Conservation (phyloP, 2,888 invertebrate genomes). For the Doris montereyensis region DNA sequence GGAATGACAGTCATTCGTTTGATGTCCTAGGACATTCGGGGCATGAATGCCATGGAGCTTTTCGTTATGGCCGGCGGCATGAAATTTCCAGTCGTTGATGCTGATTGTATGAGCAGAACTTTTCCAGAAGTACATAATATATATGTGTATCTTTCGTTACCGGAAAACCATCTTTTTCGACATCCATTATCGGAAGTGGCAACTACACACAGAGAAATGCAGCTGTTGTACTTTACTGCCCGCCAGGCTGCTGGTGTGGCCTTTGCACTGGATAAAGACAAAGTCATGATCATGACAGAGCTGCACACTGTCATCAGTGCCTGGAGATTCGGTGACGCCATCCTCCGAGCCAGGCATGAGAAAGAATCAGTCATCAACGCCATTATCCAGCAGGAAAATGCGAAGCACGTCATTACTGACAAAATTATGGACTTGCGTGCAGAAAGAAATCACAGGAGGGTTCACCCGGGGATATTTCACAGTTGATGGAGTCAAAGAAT, state of each 20-base stretch:
- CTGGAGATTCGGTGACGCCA: slow-evolving; percentile 63
- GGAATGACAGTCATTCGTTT: slow-evolving; percentile 47
- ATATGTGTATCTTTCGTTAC: slow-evolving; percentile 60
- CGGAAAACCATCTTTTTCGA: slow-evolving; percentile 55
- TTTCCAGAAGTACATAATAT: slow-evolving; percentile 63
- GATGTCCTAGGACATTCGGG: slow-evolving; percentile 66
- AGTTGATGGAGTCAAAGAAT: slow-evolving; percentile 50
- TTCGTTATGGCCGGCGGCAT: slow-evolving; percentile 58
- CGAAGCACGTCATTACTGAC: slow-evolving; percentile 52
- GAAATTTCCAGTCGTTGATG: slow-evolving; percentile 62
- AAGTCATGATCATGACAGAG: slow-evolving; percentile 50
- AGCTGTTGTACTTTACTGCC: slow-evolving; percentile 50
- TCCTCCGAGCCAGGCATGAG: slow-evolving; percentile 54
- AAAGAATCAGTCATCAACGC: slow-evolving; percentile 57
- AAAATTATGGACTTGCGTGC: slow-evolving; percentile 63
- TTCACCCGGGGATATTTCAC: slow-evolving; percentile 58
- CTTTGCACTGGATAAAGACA: slow-evolving; percentile 47
- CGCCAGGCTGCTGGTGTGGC: slow-evolving; percentile 62
- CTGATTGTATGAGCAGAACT: slow-evolving; percentile 69
- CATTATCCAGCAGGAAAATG: slow-evolving; percentile 52
- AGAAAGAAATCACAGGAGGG: slow-evolving; percentile 57
- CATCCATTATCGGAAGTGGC: slow-evolving; percentile 52
- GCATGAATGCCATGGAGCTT: slow-evolving; percentile 64
- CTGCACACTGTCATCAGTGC: slow-evolving; percentile 52
- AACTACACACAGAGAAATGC: slow-evolving; percentile 46